Percentiles rank a stretch among this genome's conserved stretches.
These are phyloP conservation scores for Sminthurides bifidus DNA, from an alignment of 1,140 invertebrate genomes.

Conservation along the genomic window DNA sequence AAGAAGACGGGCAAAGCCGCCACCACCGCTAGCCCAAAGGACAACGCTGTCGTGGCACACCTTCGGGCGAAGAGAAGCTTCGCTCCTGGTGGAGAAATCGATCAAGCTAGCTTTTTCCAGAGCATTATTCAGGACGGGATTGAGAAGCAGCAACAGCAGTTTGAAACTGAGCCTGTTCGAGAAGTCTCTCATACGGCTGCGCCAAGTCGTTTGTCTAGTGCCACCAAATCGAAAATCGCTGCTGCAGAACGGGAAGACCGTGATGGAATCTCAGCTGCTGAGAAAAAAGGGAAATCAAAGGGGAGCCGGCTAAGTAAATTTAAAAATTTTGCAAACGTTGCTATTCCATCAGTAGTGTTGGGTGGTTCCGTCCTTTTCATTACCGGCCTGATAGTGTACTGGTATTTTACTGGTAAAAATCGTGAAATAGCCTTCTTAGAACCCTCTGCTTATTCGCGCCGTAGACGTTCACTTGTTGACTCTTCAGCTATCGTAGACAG, in stretches of 20 bases:
- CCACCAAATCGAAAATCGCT: no score
- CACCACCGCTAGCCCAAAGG: constrained; percentile 1
- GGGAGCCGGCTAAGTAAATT: constrained; percentile 2
- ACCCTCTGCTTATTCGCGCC: constrained; percentile 25
- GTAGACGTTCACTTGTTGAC: constrained; percentile 19
- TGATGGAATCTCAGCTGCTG: no score
- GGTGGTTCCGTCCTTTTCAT: constrained; percentile 27
- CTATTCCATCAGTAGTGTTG: constrained; percentile 27
- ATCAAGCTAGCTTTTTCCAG: constrained; percentile 31
- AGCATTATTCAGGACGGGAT: constrained; percentile 30
- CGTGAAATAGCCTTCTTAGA: constrained; percentile 31
- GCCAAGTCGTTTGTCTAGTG: no score
- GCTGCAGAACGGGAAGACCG: no score
- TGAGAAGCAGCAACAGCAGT: constrained; percentile 27
- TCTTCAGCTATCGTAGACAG: constrained; percentile 15
- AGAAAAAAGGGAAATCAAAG: constrained; percentile 16
- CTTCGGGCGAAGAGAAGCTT: not conserved
- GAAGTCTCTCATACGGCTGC: not conserved
- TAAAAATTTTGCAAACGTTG: constrained; percentile 30
- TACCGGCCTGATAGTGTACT: constrained; percentile 25
- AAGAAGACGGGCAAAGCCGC: constrained; percentile 35
- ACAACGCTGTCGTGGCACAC: constrained; percentile 8
- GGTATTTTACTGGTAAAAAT: constrained; percentile 29
- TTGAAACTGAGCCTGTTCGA: constrained; percentile 6
- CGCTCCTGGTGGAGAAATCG: constrained; percentile 22